A percentile compares a stretch with the other conserved stretches of the same genome.
Conservation (phyloP, 2,797 vertebrate species). For the Thunnus albacares region DNA sequence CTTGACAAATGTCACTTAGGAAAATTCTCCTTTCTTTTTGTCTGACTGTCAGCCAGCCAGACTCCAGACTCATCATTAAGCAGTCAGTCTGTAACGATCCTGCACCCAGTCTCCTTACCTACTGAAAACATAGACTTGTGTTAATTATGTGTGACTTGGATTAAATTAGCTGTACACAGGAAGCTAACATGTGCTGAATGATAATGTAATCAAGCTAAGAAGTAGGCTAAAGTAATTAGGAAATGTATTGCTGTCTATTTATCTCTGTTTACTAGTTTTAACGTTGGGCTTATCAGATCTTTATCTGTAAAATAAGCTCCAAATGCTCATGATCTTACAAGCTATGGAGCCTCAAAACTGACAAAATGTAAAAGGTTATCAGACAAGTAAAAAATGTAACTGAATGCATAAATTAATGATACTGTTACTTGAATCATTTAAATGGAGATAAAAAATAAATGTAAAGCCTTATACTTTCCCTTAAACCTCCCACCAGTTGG, state of each 20-base stretch:
- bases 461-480: no score
- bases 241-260: slow-evolving; percentile 6
- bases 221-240: background rate
- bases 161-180: slow-evolving; percentile 7
- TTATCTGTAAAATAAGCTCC: background rate
- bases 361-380: no score
- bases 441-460: no score
- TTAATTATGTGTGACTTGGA: slow-evolving; percentile 36
- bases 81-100: slow-evolving; percentile 23
- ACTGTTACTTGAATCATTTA: no score
- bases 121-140: slow-evolving; percentile 44
- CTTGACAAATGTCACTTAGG: slow-evolving; percentile 46
- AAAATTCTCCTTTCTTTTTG: slow-evolving; percentile 36
- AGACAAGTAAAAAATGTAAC: no score
- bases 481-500: no score
- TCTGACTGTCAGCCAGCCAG: slow-evolving; percentile 38
- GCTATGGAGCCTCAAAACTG: background rate
- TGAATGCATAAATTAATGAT: no score
- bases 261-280: background rate
- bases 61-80: slow-evolving; percentile 57
- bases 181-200: slow-evolving; percentile 3
- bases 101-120: slow-evolving; percentile 43
- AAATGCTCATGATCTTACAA: background rate
- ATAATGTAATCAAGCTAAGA: slow-evolving; percentile 12
- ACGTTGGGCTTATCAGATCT: slow-evolving; percentile 5